Conservation (phyloP, 2,888 invertebrate species). For the Drosophila acutilabella region DNA sequence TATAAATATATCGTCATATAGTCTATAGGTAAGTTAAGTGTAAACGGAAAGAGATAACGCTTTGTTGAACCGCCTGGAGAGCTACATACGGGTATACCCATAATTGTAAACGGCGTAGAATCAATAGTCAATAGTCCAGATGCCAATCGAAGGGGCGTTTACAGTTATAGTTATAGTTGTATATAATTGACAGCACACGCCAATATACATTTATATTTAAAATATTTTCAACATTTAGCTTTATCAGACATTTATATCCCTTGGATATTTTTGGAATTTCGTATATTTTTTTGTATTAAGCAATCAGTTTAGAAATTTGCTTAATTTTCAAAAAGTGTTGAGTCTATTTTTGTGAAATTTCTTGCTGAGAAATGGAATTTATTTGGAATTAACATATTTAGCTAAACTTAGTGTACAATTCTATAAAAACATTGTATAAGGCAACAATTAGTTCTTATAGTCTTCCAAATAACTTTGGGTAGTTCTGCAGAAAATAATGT, state of each 20-base stretch:
- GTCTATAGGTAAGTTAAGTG: constrained; percentile 47
- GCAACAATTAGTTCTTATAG: background rate
- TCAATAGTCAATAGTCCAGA: constrained; percentile 4
- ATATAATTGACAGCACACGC: background rate
- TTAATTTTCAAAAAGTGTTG: background rate
- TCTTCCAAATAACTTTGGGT: no score
- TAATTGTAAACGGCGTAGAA: constrained; percentile 33
- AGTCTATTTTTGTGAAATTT: background rate
- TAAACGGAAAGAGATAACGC: constrained; percentile 41
- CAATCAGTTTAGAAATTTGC: background rate
- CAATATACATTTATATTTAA: background rate
- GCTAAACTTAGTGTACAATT: background rate
- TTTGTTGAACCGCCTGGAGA: constrained; percentile 27
- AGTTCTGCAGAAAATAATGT: background rate
- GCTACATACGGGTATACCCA: background rate
- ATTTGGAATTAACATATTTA: background rate
- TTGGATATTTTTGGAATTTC: constrained; percentile 1
- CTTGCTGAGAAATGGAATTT: background rate
- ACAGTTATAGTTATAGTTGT: background rate
- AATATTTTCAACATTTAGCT: constrained; percentile 1
- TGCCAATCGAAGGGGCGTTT: constrained; percentile 37
- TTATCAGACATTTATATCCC: constrained; percentile 1
- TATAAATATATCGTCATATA: constrained; percentile 21
- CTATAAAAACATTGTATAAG: background rate
- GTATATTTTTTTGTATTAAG: background rate